Evolutionary conservation across 2,888 invertebrate genomes (phyloP).

Genomic region (Leptinotarsa tumamoca): DNA sequence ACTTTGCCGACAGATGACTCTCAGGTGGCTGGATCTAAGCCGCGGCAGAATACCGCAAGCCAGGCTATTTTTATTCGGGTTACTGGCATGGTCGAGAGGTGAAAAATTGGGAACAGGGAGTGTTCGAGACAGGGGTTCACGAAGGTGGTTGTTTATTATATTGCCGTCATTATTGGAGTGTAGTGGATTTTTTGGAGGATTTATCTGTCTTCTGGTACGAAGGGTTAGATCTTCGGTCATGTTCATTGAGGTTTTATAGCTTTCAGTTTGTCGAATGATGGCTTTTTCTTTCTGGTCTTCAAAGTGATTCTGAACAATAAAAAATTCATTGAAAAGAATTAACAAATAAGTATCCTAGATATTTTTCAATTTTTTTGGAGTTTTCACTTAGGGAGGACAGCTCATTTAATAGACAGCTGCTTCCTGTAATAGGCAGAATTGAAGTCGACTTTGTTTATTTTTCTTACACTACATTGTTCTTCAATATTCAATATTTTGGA

Average conservation of each 20-base stretch:
- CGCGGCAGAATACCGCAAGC: constrained; percentile 48
- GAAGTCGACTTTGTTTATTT: no score
- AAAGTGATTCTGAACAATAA: no score
- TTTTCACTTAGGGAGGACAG: no score
- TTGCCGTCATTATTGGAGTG: constrained; percentile 23
- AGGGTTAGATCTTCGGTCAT: neutral
- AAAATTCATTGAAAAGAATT: no score
- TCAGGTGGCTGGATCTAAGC: constrained; percentile 53
- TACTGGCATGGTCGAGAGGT: constrained; percentile 16
- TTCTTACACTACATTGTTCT: no score
- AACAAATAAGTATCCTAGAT: no score
- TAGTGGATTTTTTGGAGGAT: neutral
- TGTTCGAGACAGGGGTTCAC: constrained; percentile 7
- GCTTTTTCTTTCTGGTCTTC: no score
- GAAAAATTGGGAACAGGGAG: constrained; percentile 32
- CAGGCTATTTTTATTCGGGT: constrained; percentile 48
- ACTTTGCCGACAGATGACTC: constrained; percentile 57
- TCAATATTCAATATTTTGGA: no score
- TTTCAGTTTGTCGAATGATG: neutral
- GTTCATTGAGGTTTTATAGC: neutral
- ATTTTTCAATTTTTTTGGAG: no score
- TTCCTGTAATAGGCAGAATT: no score
- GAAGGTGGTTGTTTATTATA: constrained; percentile 31
- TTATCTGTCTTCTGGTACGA: neutral
- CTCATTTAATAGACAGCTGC: no score